Percentiles rank a stretch among this genome's conserved stretches.
These are phyloP conservation scores for Bagarius yarrelli DNA, from an alignment of 2,113 vertebrate genomes.

Conservation along the genomic window DNA sequence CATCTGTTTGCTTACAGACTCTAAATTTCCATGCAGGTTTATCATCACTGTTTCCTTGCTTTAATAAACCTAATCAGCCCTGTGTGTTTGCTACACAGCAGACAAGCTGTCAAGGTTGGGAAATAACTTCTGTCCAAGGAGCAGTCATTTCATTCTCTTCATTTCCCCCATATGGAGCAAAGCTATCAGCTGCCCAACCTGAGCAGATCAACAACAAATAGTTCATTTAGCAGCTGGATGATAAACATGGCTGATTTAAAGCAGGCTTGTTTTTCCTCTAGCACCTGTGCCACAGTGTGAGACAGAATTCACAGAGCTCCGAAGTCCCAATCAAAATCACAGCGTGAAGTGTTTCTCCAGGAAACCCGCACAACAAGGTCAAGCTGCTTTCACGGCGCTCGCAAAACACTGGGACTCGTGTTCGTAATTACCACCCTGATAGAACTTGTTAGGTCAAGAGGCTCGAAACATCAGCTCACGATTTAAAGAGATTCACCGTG, in stretches of 20 bases:
- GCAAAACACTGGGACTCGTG: not conserved
- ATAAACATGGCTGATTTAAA: constrained; percentile 33
- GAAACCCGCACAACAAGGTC: constrained; percentile 19
- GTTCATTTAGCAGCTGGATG: constrained; percentile 27
- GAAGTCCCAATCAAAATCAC: constrained; percentile 46
- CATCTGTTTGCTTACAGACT: not conserved
- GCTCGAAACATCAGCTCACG: not conserved
- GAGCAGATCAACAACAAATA: constrained; percentile 25
- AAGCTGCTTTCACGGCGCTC: constrained; percentile 8
- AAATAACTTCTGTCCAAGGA: constrained; percentile 35
- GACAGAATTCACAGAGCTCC: constrained; percentile 17
- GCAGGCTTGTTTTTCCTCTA: constrained; percentile 12
- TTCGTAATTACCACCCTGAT: constrained; percentile 9
- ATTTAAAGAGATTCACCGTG: not conserved
- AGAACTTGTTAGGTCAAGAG: constrained; percentile 5
- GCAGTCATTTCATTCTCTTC: constrained; percentile 42
- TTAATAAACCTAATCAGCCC: constrained; percentile 43
- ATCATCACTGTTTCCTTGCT: constrained; percentile 19
- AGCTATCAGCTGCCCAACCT: constrained; percentile 25
- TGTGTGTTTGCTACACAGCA: constrained; percentile 15
- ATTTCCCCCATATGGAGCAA: constrained; percentile 17
- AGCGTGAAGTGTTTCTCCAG: constrained; percentile 23
- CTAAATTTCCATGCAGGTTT: constrained; percentile 18
- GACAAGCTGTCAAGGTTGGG: constrained; percentile 40
- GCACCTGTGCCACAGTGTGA: constrained; percentile 21